phyloP scores from a whole-genome alignment of 2,888 invertebrate species.

The Odiellus spinosus region DNA sequence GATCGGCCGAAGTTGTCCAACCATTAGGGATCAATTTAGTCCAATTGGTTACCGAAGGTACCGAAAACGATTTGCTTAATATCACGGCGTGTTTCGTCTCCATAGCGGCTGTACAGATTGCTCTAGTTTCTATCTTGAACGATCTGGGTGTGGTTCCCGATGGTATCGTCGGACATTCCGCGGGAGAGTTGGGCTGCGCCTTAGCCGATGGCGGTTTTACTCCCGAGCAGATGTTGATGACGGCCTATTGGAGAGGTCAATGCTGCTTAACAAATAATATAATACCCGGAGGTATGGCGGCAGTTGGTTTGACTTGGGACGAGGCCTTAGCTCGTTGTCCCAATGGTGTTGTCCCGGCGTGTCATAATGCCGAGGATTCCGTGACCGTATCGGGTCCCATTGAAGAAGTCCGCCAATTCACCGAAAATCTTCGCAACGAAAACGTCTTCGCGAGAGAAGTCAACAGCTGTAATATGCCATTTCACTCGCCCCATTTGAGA shows the following conservation, averaged over 20 bases:
- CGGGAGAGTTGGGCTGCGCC: constrained; percentile 86
- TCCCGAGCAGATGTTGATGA: constrained; percentile 78
- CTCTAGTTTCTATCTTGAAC: constrained; percentile 32
- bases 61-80: constrained; percentile 62
- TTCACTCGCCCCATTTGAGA: constrained; percentile 81
- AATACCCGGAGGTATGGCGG: constrained; percentile 34
- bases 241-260: constrained; percentile 54
- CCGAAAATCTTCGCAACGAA: constrained; percentile 48
- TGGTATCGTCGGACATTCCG: constrained; percentile 91
- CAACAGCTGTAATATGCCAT: constrained; percentile 71
- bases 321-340: constrained; percentile 24
- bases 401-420: constrained; percentile 45
- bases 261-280: constrained; percentile 59
- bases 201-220: constrained; percentile 92
- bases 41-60: constrained; percentile 55
- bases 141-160: constrained; percentile 63
- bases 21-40: constrained; percentile 67
- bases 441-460: constrained; percentile 69
- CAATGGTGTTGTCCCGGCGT: constrained; percentile 30
- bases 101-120: constrained; percentile 37
- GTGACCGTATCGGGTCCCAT: constrained; percentile 36
- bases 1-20: constrained; percentile 55
- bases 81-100: constrained; percentile 29
- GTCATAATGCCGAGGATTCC: constrained; percentile 37
- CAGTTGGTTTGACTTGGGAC: constrained; percentile 29